These are phyloP conservation scores for Calliphora vicina DNA, from an alignment of 1,140 invertebrate genomes.

Conservation along the genomic window DNA sequence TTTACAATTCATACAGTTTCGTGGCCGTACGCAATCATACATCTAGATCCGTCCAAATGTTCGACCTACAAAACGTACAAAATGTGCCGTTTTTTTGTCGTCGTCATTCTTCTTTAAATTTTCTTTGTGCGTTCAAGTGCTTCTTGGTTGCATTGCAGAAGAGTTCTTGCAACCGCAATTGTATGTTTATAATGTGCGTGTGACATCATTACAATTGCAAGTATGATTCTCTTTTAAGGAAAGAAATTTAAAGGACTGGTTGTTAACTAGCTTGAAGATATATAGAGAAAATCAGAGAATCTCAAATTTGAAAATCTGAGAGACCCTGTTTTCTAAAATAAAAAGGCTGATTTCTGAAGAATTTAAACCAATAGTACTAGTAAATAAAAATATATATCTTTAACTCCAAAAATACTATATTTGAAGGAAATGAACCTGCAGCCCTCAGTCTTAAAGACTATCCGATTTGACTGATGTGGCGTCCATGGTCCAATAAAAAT, in stretches of 20 bases:
- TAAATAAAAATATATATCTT: too few species aligned
- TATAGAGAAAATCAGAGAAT: neutral
- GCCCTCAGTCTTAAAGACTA: too few species aligned
- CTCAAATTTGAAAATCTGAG: too few species aligned
- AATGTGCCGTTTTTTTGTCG: neutral
- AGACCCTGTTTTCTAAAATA: too few species aligned
- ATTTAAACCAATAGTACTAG: too few species aligned
- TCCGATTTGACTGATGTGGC: too few species aligned
- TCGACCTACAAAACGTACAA: conserved; percentile 26
- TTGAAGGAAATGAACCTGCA: too few species aligned
- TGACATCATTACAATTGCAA: conserved; percentile 21
- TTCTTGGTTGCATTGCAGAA: neutral
- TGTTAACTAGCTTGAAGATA: neutral
- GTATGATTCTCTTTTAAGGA: neutral
- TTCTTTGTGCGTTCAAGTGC: neutral
- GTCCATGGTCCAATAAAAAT: too few species aligned
- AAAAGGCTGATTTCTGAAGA: too few species aligned
- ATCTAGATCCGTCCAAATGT: neutral
- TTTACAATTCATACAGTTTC: too few species aligned
- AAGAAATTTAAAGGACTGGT: neutral
- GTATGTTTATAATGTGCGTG: neutral
- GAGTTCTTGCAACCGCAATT: neutral
- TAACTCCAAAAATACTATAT: too few species aligned
- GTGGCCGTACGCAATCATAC: neutral
- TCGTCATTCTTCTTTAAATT: neutral